Evolutionary conservation across 2,113 vertebrate genomes (phyloP).

Genomic region (Anthoscopus minutus): DNA sequence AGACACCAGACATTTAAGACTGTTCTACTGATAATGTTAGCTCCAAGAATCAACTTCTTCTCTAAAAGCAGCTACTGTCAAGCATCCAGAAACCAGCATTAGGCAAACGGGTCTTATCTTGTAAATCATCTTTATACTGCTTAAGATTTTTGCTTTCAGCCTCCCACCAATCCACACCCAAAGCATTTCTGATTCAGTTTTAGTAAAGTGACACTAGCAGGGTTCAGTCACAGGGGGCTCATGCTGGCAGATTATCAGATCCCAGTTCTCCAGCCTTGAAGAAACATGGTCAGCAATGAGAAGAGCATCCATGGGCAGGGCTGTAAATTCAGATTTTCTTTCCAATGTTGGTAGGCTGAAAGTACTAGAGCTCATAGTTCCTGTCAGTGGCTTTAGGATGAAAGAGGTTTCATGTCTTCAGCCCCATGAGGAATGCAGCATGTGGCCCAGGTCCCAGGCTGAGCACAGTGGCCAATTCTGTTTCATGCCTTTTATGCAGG

Average conservation of each 20-base stretch:
- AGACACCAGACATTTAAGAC: neutral
- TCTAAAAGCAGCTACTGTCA: neutral
- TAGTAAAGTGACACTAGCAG: neutral
- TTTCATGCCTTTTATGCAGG: accelerated
- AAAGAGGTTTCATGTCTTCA: neutral
- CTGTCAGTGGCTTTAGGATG: neutral
- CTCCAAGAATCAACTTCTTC: neutral
- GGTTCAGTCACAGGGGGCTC: accelerated
- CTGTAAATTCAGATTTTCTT: neutral
- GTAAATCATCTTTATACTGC: neutral
- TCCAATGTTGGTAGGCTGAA: neutral
- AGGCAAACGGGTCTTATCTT: neutral
- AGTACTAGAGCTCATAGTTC: neutral
- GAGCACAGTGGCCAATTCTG: neutral
- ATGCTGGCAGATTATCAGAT: accelerated
- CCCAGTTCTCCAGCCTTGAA: neutral
- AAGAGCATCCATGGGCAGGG: neutral
- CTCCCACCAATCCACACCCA: neutral
- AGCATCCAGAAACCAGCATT: neutral
- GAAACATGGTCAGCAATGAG: neutral
- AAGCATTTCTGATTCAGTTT: neutral
- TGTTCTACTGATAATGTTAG: neutral
- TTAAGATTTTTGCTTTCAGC: neutral
- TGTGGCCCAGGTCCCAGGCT: accelerated
- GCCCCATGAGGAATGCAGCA: accelerated